A percentile compares a stretch with the other conserved stretches of the same genome.
These are phyloP conservation scores for Nymphalis polychloros DNA, from an alignment of 2,888 invertebrate genomes.

Conservation along the genomic window DNA sequence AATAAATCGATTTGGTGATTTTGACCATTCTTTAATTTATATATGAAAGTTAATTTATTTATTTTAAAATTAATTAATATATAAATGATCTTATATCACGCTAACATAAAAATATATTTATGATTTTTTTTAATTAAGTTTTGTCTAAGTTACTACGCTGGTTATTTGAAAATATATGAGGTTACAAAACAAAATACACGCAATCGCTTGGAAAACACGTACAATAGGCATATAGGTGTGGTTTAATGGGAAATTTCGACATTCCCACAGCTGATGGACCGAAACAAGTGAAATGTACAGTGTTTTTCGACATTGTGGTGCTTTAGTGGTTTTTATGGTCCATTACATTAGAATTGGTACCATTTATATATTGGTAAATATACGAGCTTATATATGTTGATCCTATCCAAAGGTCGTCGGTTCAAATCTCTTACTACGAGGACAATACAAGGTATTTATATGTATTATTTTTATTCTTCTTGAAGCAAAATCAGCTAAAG, in stretches of 20 bases:
- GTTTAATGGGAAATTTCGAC: slow-evolving; percentile 53
- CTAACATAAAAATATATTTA: not conserved
- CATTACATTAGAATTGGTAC: too few species aligned
- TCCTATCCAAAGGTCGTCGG: too few species aligned
- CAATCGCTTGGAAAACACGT: slow-evolving; percentile 49
- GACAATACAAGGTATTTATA: too few species aligned
- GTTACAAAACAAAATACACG: slow-evolving; percentile 25
- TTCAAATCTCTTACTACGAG: too few species aligned
- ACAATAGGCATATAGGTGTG: slow-evolving; percentile 57
- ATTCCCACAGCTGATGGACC: slow-evolving; percentile 58
- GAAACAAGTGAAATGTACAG: slow-evolving; percentile 61
- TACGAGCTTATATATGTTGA: too few species aligned
- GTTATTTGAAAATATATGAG: not conserved
- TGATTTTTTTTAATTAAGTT: too few species aligned
- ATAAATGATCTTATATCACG: too few species aligned
- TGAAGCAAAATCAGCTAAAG: too few species aligned
- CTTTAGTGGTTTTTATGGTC: slow-evolving; percentile 4
- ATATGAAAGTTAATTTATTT: not conserved
- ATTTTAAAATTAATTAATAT: too few species aligned
- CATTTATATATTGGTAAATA: too few species aligned
- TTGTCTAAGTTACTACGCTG: not conserved
- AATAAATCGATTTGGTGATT: slow-evolving; percentile 16
- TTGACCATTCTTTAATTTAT: not conserved
- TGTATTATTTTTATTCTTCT: too few species aligned
- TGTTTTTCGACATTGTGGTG: slow-evolving; percentile 45